A percentile compares a stretch with the other conserved stretches of the same genome.
phyloP scores from a whole-genome alignment of 2,113 vertebrate species.

The Hippocampus abdominalis region DNA sequence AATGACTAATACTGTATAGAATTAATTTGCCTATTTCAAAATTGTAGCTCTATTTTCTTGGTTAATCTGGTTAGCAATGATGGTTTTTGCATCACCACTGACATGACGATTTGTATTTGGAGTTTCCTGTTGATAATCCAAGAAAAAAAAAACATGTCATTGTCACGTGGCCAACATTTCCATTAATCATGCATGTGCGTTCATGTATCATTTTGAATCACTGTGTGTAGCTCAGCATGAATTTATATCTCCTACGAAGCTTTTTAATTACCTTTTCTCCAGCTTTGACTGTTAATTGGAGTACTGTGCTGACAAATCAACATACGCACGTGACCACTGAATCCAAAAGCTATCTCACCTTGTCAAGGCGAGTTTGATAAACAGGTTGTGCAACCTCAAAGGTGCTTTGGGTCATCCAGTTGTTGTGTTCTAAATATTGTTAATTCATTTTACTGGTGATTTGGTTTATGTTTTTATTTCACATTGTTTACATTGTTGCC shows the following conservation, averaged over 20 bases:
- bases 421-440: neutral
- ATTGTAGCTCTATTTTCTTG: neutral
- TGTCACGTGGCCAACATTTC: conserved; percentile 19
- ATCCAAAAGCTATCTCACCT: conserved; percentile 3
- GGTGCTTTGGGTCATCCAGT: neutral
- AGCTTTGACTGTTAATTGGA: conserved; percentile 54
- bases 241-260: conserved; percentile 46
- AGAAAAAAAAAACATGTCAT: conserved; percentile 16
- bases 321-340: conserved; percentile 23
- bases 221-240: conserved; percentile 22
- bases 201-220: conserved; percentile 26
- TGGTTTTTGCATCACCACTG: neutral
- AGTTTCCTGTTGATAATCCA: conserved; percentile 6
- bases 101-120: neutral
- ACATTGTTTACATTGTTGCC: too few relatives aligned
- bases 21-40: neutral
- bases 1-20: neutral
- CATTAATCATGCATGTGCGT: neutral
- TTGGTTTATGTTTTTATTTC: too few relatives aligned
- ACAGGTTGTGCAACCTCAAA: conserved; percentile 8
- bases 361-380: conserved; percentile 34
- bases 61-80: neutral
- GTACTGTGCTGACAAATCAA: conserved; percentile 31
- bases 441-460: neutral
- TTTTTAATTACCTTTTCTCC: conserved; percentile 59